Evolutionary conservation across 2,797 vertebrate species (phyloP), one percentile per base, ranked within the genome.

Genomic region (Oreochromis mossambicus): DNA sequence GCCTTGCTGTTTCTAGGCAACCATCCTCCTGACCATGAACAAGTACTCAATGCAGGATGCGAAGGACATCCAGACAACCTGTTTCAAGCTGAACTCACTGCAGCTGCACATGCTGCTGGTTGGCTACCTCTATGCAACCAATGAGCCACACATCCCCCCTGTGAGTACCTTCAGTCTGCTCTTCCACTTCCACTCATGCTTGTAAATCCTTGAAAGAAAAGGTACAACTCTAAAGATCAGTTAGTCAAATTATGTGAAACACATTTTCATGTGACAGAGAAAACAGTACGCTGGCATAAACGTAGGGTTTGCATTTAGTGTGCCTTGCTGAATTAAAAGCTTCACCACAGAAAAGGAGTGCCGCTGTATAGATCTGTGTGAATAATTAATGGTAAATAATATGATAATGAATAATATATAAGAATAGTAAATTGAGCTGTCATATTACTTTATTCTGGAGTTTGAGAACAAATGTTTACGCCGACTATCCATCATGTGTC

Each of bases 31-130:
- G 88, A 99, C 98, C 50, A 98, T 99, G 98, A 97, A 97, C 66
- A 98, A 98, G 86, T 98, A 97, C 19, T 97, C 96, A 0, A 93
- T 95, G 58, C 95, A 96, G 43, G 97, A 99, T 54, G 94, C 95
- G 76, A 95, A 97, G 86, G 96, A 95, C 88, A 97, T 99, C 89
- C 97, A 97, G 89, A 97, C 96, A 83, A 96, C 97, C 88, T 98
- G 98, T 90, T 99, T 98, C 95, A 99, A 98, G 93, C 80, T 99
- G 90, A 99, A 99, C 88, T 99, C 98, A 1, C 88, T 97, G 86
- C 98, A 99, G 86, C 95, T 99, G 14, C 96, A 97, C 76, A 97
- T 96, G 79, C 82, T 99, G 79, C 84, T 99, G 58, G 96, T 95
- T 19, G 97, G 97, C 84, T 98, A 99, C 88, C 96, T 98, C 89